phyloP scores from a whole-genome alignment of 2,113 vertebrate species.

The Seriola quinqueradiata region DNA sequence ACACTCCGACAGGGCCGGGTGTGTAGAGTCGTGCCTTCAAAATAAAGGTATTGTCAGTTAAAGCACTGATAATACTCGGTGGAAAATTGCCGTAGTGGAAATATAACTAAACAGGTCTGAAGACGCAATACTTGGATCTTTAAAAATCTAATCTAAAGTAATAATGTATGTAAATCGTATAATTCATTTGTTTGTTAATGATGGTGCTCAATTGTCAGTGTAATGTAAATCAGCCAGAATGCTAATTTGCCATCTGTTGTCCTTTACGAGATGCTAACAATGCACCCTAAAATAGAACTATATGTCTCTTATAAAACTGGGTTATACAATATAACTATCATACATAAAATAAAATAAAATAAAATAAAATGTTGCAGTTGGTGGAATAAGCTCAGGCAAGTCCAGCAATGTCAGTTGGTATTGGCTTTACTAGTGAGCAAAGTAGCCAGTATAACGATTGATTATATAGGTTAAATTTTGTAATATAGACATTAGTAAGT shows the following conservation, averaged over 20 bases:
- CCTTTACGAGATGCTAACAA: background rate
- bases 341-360: background rate
- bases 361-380: background rate
- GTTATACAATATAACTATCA: background rate
- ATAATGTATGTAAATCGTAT: too few species aligned
- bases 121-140: too few species aligned
- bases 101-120: too few species aligned
- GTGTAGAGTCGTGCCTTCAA: accelerated
- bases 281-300: background rate
- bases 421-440: background rate
- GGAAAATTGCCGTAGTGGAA: background rate
- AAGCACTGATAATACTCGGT: background rate
- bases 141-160: too few species aligned
- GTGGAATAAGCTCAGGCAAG: background rate
- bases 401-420: background rate
- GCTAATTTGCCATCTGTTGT: background rate
- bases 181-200: too few species aligned
- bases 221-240: background rate
- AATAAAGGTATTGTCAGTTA: constrained; percentile 30
- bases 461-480: background rate
- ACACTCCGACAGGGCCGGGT: constrained; percentile 21
- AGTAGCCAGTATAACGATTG: background rate
- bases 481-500: background rate
- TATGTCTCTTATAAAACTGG: background rate
- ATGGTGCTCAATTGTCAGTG: too few species aligned